Base-by-base conservation (phyloP, 92 coral and sea anemone genomes). In the Bergia sp. region DNA sequence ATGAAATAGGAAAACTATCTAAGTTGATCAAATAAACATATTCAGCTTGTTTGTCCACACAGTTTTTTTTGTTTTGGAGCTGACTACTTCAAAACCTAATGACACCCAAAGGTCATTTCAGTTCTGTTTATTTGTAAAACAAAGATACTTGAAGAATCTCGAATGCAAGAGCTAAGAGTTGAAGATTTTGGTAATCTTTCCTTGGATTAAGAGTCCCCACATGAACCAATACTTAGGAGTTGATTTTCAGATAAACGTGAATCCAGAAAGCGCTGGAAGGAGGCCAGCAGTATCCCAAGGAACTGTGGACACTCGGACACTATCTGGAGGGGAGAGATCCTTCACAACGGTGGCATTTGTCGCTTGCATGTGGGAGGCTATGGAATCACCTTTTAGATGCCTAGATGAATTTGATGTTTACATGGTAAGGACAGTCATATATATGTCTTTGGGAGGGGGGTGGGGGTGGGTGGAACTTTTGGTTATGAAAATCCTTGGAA, bases 321-420 rank as follows among this genome's bases (percentile, higher is more conserved):
- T 91, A 41, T 91, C 93, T 4, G 93, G 93, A 36, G 93, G 93
- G 7, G 93, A 91, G 58, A 83, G 93, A 64, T 88, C 93, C 0
- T 79, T 88, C 12, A 67, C 93, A 11, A 91, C 91, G 12, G 86
- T 91, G 3, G 76, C 92, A 7, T 91, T 88, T 21, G 79, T 91
- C 44, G 79, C 88, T 8, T 81, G 88, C 1, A 23, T 91, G 74
- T 91, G 93, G 93, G 91, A 86, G 21, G 83, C 93, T 37, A 91
- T 91, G 91, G 93, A 91, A 39, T 91, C 93, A 0, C 93, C 93
- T 21, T 91, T 91, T 42, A 88, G 93, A 91, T 91, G 88, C 49
- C 77, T 91, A 3, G 93, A 91, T 41, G 93, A 91, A 36, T 91
- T 91, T 82, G 93, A 91, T 37, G 88, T 91, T 38, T 91, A 74